These are phyloP conservation scores for Sceloporus undulatus DNA, from an alignment of 2,113 vertebrate genomes.

Conservation along the genomic window DNA sequence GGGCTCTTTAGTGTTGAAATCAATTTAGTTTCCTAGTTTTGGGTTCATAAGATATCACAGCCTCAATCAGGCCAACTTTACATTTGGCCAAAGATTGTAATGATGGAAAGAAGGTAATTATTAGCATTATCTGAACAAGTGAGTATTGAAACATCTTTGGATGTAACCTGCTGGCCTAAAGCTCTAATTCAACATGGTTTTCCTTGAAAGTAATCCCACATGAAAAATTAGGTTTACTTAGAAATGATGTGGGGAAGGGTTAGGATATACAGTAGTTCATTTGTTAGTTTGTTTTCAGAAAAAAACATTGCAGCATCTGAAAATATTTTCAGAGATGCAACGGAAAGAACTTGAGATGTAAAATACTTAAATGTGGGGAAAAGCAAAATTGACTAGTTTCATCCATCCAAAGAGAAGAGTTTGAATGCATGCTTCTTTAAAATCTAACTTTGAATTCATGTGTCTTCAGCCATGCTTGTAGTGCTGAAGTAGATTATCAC, in stretches of 20 bases:
- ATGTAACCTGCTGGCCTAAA: not conserved
- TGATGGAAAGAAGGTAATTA: not conserved
- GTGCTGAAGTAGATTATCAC: too few relatives aligned
- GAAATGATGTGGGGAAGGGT: too few relatives aligned
- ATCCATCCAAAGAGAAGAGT: too few relatives aligned
- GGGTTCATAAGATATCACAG: not conserved
- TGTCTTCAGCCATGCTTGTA: too few relatives aligned
- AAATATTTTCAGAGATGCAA: not conserved
- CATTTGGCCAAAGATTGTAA: not conserved
- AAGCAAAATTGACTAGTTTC: not conserved
- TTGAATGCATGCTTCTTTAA: too few relatives aligned
- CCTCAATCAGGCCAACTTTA: slow-evolving; percentile 31
- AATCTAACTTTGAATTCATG: too few relatives aligned
- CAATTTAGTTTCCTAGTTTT: slow-evolving; percentile 32
- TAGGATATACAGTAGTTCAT: too few relatives aligned
- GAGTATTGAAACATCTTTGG: not conserved
- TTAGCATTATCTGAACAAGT: not conserved
- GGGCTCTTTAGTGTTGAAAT: slow-evolving; percentile 30
- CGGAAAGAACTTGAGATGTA: not conserved
- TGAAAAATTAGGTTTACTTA: not conserved
- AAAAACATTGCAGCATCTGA: not conserved
- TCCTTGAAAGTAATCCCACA: not conserved
- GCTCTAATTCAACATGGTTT: not conserved
- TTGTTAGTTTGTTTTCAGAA: not conserved
- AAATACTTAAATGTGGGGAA: not conserved